Percentiles rank a stretch among this genome's conserved stretches.
These are phyloP conservation scores for Mystacornis crossleyi DNA, from an alignment of 2,113 vertebrate genomes.

Conservation along the genomic window DNA sequence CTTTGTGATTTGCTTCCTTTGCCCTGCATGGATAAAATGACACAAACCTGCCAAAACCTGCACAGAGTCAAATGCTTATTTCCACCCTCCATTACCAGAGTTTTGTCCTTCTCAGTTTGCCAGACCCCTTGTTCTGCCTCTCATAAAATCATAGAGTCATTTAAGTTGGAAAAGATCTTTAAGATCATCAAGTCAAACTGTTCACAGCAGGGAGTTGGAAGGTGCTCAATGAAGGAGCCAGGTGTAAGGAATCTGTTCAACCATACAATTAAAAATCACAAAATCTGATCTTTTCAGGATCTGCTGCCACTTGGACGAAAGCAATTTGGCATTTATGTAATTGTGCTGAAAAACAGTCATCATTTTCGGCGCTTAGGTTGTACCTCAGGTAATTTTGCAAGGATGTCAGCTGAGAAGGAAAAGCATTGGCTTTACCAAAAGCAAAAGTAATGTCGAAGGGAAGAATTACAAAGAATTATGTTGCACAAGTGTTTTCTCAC, in stretches of 20 bases:
- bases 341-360: background rate
- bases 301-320: background rate
- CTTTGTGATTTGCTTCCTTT: constrained; percentile 27
- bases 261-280: background rate
- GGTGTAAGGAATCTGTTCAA: background rate
- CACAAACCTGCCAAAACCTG: constrained; percentile 43
- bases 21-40: background rate
- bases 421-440: background rate
- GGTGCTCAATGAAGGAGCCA: background rate
- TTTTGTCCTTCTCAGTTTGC: background rate
- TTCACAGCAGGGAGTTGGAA: background rate
- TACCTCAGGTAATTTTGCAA: background rate
- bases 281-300: background rate
- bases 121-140: background rate
- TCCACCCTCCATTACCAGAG: background rate
- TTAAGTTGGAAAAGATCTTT: background rate
- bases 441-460: background rate
- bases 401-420: background rate
- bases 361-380: background rate
- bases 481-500: background rate
- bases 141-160: background rate
- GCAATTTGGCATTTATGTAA: background rate
- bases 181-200: rapidly evolving
- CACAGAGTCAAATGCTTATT: background rate
- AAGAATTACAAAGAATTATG: background rate